Conservation (phyloP, 2,888 invertebrate genomes). For the Cataglyphis rosenhaueri region DNA sequence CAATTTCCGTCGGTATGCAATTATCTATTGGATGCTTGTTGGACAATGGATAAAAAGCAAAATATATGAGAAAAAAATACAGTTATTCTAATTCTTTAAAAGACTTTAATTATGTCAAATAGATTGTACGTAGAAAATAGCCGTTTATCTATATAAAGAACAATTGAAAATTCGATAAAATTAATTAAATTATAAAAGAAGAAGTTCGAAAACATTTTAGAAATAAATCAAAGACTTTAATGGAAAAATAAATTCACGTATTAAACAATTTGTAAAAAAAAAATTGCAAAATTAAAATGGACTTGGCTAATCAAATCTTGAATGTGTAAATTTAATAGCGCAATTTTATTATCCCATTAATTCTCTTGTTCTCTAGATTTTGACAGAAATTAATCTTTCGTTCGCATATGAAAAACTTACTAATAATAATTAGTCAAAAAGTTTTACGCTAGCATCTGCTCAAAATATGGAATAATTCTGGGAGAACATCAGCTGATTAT, state of each 20-base stretch:
- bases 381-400: not conserved
- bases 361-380: not conserved
- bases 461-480: not conserved
- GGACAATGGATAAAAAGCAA: not conserved
- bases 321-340: too few species aligned
- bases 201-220: not conserved
- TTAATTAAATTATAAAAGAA: not conserved
- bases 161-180: not conserved
- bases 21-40: not conserved
- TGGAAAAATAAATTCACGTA: not conserved
- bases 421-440: not conserved
- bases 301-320: too few species aligned
- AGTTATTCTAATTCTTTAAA: constrained; percentile 5
- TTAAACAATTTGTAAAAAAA: not conserved
- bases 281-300: not conserved
- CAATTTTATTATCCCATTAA: not conserved
- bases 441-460: not conserved
- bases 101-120: not conserved
- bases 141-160: not conserved
- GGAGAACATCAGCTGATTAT: not conserved
- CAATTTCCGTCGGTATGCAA: constrained; percentile 44
- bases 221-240: not conserved
- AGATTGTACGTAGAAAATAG: not conserved
- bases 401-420: not conserved
- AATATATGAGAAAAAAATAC: constrained; percentile 6